Evolutionary conservation across 2,113 vertebrate genomes (phyloP).

Genomic region (Jacana jacana): DNA sequence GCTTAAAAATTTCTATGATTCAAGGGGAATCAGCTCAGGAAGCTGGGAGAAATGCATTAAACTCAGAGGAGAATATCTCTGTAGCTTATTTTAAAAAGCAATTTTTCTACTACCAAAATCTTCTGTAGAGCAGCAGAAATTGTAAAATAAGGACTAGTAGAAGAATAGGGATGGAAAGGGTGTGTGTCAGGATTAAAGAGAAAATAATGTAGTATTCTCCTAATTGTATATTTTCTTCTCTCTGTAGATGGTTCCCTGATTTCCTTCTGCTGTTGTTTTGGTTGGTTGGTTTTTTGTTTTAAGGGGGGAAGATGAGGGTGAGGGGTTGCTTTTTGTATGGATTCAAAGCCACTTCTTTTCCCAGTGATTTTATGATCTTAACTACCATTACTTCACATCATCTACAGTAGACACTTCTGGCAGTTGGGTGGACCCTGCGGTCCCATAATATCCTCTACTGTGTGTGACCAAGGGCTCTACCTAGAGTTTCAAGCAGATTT

Average conservation of each 20-base stretch:
- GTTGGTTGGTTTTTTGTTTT: background rate
- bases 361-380: background rate
- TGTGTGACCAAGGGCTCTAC: background rate
- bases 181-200: background rate
- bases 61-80: background rate
- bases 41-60: background rate
- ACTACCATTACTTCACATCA: background rate
- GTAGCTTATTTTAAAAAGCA: background rate
- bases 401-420: background rate
- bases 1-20: background rate
- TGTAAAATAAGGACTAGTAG: background rate
- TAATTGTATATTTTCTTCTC: background rate
- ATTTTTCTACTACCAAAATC: background rate
- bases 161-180: background rate
- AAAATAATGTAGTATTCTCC: background rate
- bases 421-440: no score
- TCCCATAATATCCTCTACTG: fast-evolving
- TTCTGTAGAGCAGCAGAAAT: background rate
- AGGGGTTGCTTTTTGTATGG: background rate
- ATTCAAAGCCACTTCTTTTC: background rate
- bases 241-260: background rate
- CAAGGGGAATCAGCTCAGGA: background rate
- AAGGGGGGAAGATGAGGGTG: fast-evolving
- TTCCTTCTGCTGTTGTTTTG: background rate
- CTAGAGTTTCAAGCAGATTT: background rate